These are phyloP conservation scores for Phyllopteryx taeniolatus DNA, from an alignment of 2,113 vertebrate genomes.

Conservation along the genomic window DNA sequence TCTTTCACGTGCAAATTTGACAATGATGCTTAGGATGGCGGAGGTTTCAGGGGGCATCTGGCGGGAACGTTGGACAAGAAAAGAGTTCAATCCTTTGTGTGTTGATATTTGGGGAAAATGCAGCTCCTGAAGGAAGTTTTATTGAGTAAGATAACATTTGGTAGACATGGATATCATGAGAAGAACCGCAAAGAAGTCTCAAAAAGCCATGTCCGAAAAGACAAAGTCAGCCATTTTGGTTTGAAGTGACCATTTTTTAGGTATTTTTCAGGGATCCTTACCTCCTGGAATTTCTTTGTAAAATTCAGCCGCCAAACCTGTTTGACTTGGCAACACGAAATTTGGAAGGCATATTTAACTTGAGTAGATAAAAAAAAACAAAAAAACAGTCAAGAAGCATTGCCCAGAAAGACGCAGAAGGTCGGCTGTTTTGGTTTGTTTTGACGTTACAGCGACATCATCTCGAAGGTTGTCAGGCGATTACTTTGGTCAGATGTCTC, in stretches of 20 bases:
- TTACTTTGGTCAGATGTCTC: slow-evolving; percentile 26
- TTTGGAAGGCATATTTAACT: too few relatives aligned
- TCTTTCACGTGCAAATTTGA: slow-evolving; percentile 93
- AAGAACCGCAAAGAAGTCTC: background rate
- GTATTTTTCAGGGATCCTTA: background rate
- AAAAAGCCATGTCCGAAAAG: background rate
- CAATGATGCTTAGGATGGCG: slow-evolving; percentile 75
- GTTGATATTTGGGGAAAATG: slow-evolving; percentile 64
- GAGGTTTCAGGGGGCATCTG: slow-evolving; percentile 66
- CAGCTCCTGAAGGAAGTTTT: background rate
- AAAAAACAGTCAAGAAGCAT: background rate
- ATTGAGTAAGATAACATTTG: background rate
- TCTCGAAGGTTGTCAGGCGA: slow-evolving; percentile 49
- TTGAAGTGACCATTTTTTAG: background rate
- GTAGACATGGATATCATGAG: background rate
- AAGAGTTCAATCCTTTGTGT: slow-evolving; percentile 74
- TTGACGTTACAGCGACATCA: slow-evolving; percentile 2
- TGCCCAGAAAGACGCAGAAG: too few relatives aligned
- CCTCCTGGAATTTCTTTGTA: background rate
- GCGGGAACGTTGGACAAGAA: slow-evolving; percentile 31
- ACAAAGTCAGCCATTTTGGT: background rate
- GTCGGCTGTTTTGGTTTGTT: background rate
- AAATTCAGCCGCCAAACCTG: background rate
- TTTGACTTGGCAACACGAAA: too few relatives aligned
- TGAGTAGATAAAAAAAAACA: too few relatives aligned